These are phyloP conservation scores for Muscidifurax raptorellus DNA, from an alignment of 1,140 invertebrate species.

Conservation along the genomic window DNA sequence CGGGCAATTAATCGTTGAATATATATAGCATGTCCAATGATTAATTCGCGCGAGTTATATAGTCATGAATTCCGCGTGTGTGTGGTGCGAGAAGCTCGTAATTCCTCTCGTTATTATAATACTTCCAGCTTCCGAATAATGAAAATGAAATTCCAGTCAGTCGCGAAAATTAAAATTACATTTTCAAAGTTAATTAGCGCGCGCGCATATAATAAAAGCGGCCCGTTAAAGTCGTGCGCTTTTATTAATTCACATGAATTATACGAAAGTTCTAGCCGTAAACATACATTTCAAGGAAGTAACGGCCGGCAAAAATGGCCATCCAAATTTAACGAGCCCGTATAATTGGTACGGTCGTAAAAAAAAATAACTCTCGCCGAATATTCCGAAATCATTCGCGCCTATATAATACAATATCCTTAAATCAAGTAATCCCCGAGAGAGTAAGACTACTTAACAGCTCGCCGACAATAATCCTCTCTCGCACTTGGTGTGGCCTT, in stretches of 20 bases:
- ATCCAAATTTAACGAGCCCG: constrained; percentile 30
- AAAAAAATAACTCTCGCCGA: constrained; percentile 2
- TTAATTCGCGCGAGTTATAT: too few species aligned
- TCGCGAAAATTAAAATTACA: not conserved
- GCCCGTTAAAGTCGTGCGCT: constrained; percentile 9
- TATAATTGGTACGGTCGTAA: constrained; percentile 36
- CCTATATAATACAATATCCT: too few species aligned
- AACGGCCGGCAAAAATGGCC: constrained; percentile 34
- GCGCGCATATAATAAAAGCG: not conserved
- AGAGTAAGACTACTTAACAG: not conserved
- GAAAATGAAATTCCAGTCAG: too few species aligned
- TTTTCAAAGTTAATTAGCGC: constrained; percentile 31
- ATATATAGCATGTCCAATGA: too few species aligned
- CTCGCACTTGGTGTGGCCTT: not conserved
- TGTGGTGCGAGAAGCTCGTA: too few species aligned
- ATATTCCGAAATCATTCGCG: not conserved
- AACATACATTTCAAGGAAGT: constrained; percentile 34
- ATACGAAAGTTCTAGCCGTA: constrained; percentile 24
- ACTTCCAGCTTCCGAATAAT: too few species aligned
- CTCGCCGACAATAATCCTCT: not conserved
- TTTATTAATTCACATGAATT: constrained; percentile 35
- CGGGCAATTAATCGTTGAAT: too few species aligned
- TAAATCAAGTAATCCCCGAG: too few species aligned
- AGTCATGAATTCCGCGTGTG: too few species aligned
- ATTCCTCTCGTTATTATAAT: too few species aligned